phyloP scores from a whole-genome alignment of 1,140 invertebrate genomes.

The Leguminivora glycinivorella region DNA sequence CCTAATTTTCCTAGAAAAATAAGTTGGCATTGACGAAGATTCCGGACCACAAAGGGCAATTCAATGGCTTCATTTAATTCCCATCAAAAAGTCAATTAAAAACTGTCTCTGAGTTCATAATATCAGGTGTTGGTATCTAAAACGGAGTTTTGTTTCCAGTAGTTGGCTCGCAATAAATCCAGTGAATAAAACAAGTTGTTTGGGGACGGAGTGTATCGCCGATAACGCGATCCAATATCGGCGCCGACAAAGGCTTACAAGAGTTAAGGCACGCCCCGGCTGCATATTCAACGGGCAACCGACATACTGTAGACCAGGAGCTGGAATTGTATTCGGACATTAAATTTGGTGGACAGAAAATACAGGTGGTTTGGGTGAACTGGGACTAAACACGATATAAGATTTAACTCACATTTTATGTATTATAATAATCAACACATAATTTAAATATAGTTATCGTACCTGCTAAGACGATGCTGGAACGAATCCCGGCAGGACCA shows the following conservation, averaged over 20 bases:
- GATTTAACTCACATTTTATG: no score
- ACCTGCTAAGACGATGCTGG: no score
- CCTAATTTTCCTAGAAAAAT: no score
- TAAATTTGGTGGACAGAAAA: no score
- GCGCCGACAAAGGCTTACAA: conserved; percentile 73
- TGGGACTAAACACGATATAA: no score
- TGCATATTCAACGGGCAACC: conserved; percentile 72
- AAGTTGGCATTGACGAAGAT: no score
- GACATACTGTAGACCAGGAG: conserved; percentile 46
- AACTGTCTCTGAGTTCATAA: neutral
- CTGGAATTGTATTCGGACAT: no score
- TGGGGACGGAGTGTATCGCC: conserved; percentile 50
- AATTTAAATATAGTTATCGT: no score
- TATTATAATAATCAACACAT: no score
- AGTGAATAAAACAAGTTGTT: conserved; percentile 34
- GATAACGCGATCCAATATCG: conserved; percentile 71
- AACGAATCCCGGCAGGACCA: no score
- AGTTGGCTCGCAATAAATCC: conserved; percentile 8
- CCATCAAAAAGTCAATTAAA: neutral
- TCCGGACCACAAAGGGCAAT: no score
- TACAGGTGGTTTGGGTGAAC: no score
- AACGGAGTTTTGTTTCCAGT: neutral
- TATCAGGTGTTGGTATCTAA: neutral
- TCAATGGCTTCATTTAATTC: neutral
- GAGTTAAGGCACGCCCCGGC: conserved; percentile 69